Base-by-base conservation (phyloP, 2,113 vertebrate species). In the Tenebrosternarchus preto region DNA sequence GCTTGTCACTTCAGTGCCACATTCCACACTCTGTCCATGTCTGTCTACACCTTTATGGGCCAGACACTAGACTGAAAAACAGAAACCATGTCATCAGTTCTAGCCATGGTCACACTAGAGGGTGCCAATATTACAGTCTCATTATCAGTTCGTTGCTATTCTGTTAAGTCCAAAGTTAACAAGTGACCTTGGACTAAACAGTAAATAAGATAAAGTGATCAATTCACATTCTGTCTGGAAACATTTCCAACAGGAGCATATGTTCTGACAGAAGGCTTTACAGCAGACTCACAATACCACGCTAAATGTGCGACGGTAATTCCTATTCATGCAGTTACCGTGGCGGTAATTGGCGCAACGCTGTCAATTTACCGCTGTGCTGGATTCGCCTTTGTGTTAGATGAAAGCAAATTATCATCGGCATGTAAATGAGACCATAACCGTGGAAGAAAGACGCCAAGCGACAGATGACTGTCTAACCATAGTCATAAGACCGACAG, bases 1-100 rank as follows among this genome's bases (percentile, higher is more conserved):
- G 29, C 43, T 56, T 64, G 63, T 25, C 75, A 76, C 76, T 71
- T 74, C 70, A 31, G 73, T 83, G 74, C 59, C 39, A 80, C 70
- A 80, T 85, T 80, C 78, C 73, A 73, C 77, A 71, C 59, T 71
- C 70, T 73, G 80, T 82, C 80, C 73, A 76, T 46, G 78, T 3
- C 46, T 15, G 33, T 50, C 19, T n/a, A 29, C n/a, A 33, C 25
- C 9, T 73, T 66, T 25, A 80, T 66, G 17, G 24, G 8, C 33
- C 25, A 61, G n/a, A 22, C 50, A 73, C 69, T 36, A 9, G 12
- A 82, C 25, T 69, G 55, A 74, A 80, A 70, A 43, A 20, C 50
- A 67, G 8, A 74, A 36, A 16, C 50, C 31, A 29, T 74, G 31
- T 56, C 17, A 59, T 75, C 61, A 59, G 27, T 5, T 57, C 27